phyloP scores from a whole-genome alignment of 2,888 invertebrate species.

The Rhagonycha lutea region DNA sequence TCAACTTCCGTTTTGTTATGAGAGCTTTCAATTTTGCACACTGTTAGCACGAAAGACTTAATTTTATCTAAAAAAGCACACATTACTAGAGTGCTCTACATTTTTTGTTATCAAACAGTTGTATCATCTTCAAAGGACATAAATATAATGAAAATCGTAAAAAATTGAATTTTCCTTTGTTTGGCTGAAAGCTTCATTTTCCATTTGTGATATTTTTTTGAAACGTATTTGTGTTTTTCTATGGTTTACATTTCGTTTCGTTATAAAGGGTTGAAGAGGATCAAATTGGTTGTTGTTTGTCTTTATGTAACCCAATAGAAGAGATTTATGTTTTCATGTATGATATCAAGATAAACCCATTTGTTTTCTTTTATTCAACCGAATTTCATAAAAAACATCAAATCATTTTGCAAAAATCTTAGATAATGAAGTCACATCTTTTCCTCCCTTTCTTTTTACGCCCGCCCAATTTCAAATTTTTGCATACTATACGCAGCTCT shows the following conservation, averaged over 20 bases:
- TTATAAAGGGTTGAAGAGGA: constrained; percentile 3
- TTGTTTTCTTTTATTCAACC: background rate
- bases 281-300: background rate
- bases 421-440: background rate
- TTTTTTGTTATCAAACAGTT: background rate
- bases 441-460: background rate
- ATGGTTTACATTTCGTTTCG: background rate
- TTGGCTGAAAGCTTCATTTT: background rate
- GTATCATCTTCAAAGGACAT: background rate
- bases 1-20: background rate
- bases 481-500: constrained; percentile 10
- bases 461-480: constrained; percentile 14
- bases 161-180: constrained; percentile 3
- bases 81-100: background rate
- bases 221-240: background rate
- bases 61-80: background rate
- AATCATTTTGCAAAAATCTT: background rate
- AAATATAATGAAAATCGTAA: constrained; percentile 1
- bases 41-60: background rate
- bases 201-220: constrained; percentile 1
- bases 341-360: background rate
- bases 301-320: background rate
- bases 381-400: background rate
- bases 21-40: background rate
- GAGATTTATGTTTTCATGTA: background rate